Conservation (phyloP, 2,797 vertebrate species). For the Hipposideros larvatus region DNA sequence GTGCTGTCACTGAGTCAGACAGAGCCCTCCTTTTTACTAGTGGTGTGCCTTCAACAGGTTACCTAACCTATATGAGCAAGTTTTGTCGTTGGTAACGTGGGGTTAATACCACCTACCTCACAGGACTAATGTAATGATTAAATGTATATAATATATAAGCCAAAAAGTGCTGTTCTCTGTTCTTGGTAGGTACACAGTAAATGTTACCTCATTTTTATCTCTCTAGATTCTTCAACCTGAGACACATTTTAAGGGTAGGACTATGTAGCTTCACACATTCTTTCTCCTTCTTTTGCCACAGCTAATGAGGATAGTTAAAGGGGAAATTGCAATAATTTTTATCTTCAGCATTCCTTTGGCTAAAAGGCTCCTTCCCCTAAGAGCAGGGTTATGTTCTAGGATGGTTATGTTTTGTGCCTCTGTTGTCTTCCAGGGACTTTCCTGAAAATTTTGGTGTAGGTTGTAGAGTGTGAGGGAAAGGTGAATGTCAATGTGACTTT, state of each 20-base stretch:
- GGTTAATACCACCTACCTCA: background rate
- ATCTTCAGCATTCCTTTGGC: background rate
- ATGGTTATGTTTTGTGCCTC: background rate
- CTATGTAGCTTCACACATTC: background rate
- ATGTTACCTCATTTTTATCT: background rate
- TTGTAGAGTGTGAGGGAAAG: background rate
- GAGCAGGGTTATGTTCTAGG: background rate
- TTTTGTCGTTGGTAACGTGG: background rate
- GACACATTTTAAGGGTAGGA: background rate
- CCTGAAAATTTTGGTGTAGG: background rate
- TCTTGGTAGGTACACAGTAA: background rate
- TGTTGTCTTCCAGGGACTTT: slow-evolving; percentile 21
- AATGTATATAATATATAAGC: background rate
- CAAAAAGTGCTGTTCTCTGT: background rate
- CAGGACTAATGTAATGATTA: background rate
- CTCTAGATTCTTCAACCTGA: background rate
- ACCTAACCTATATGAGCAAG: background rate
- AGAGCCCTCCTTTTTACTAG: background rate
- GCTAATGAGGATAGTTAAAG: background rate
- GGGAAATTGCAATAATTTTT: background rate
- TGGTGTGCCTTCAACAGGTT: background rate
- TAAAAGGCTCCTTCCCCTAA: background rate
- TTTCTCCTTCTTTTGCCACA: background rate
- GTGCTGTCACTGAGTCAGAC: background rate
- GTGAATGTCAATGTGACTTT: background rate